phyloP scores from a whole-genome alignment of 1,140 invertebrate genomes.

The Drosophila ambigua region DNA sequence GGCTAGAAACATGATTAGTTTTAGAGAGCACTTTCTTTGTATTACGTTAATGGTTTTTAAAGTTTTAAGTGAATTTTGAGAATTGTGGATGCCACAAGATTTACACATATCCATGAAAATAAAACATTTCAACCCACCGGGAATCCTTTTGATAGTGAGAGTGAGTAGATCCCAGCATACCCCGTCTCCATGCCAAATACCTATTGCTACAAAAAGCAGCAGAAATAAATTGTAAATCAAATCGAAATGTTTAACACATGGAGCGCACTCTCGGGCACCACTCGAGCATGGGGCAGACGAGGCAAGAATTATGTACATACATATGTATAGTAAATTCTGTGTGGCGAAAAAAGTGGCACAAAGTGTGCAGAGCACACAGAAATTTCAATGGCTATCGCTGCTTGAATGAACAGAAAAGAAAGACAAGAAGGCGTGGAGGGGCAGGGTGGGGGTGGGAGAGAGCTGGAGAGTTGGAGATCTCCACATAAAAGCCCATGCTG shows the following conservation, averaged over 20 bases:
- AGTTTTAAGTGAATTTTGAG: too few relatives aligned
- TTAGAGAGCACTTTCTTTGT: too few relatives aligned
- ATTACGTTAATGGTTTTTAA: too few relatives aligned
- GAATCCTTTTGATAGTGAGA: too few relatives aligned
- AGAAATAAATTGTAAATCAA: conserved; percentile 64
- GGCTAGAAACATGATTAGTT: background rate
- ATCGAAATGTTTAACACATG: conserved; percentile 75
- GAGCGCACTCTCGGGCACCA: conserved; percentile 26
- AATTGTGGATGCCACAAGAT: too few relatives aligned
- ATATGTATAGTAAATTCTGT: conserved; percentile 17
- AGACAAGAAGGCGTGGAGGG: background rate
- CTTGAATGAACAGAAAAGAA: conserved; percentile 55
- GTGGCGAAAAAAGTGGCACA: conserved; percentile 51
- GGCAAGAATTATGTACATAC: conserved; percentile 35
- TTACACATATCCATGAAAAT: too few relatives aligned
- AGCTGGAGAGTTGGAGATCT: background rate
- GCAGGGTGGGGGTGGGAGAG: background rate
- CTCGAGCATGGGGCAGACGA: conserved; percentile 24
- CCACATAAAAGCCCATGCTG: conserved; percentile 23
- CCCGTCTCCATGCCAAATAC: background rate
- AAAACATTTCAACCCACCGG: too few relatives aligned
- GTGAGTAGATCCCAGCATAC: too few relatives aligned
- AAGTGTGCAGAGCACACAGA: conserved; percentile 40
- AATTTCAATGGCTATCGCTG: conserved; percentile 53
- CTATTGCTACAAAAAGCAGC: background rate